Percentiles rank a stretch among this genome's conserved stretches.
phyloP scores from a whole-genome alignment of 2,797 vertebrate species.

The Denticeps clupeoides region DNA sequence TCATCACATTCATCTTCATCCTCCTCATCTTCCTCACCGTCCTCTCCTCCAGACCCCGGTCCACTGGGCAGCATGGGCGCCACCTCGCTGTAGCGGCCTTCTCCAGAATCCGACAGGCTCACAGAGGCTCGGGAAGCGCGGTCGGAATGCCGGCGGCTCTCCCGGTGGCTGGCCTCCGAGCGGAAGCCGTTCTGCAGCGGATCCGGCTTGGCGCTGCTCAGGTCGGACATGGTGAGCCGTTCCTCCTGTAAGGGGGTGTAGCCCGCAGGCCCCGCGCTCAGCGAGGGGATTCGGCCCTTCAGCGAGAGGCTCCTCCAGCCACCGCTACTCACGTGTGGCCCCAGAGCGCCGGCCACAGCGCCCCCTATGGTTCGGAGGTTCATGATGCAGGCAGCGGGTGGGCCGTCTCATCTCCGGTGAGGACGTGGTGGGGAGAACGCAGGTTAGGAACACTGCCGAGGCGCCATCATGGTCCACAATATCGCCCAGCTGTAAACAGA shows the following conservation, averaged over 20 bases:
- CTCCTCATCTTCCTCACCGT: slow-evolving; percentile 47
- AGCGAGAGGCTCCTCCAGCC: slow-evolving; percentile 66
- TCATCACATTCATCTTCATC: slow-evolving; percentile 50
- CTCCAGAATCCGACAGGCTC: slow-evolving; percentile 62
- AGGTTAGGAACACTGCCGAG: not conserved
- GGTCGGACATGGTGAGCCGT: slow-evolving; percentile 71
- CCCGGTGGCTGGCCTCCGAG: no score
- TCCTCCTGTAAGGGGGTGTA: slow-evolving; percentile 85
- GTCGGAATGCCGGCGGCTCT: slow-evolving; percentile 44
- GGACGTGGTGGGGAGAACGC: not conserved
- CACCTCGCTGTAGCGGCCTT: slow-evolving; percentile 58
- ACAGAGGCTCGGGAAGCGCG: slow-evolving; percentile 45
- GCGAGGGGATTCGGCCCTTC: slow-evolving; percentile 59
- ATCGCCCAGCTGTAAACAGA: no score
- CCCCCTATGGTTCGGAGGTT: slow-evolving; percentile 52
- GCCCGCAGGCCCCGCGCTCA: slow-evolving; percentile 84
- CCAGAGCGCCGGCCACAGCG: slow-evolving; percentile 50
- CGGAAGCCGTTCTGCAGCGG: slow-evolving; percentile 59
- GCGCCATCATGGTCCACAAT: no score
- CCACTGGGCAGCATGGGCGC: slow-evolving; percentile 74
- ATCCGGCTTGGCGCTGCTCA: slow-evolving; percentile 52
- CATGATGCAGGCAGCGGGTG: slow-evolving; percentile 41
- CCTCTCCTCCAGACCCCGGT: slow-evolving; percentile 57
- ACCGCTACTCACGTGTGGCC: no score
- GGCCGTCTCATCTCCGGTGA: slow-evolving; percentile 34